A percentile compares a stretch with the other conserved stretches of the same genome.
Conservation (phyloP, 2,888 invertebrate species). For the Meiosimyza platycephala region DNA sequence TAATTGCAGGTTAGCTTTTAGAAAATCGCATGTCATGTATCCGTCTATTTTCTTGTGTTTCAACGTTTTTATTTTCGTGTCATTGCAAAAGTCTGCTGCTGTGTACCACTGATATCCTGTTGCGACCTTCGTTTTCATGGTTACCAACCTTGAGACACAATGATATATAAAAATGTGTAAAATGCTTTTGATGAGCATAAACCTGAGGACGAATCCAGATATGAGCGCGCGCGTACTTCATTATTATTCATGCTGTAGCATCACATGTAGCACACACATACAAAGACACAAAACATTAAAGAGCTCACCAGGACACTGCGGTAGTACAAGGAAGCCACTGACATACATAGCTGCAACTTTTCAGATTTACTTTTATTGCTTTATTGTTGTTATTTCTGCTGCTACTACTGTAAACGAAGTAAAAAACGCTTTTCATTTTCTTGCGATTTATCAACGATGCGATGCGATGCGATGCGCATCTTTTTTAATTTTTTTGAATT, state of each 20-base stretch:
- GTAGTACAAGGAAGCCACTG: not conserved
- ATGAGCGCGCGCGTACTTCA: constrained; percentile 4
- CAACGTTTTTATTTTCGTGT: too few species aligned
- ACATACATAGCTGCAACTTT: constrained; percentile 14
- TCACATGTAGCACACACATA: not conserved
- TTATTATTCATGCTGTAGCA: constrained; percentile 3
- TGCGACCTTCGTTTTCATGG: constrained; percentile 3
- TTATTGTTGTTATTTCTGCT: not conserved
- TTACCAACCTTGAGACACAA: not conserved
- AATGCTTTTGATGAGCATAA: too few species aligned
- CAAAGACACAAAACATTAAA: not conserved
- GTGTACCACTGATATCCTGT: too few species aligned
- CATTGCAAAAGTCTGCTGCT: too few species aligned
- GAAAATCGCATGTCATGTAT: too few species aligned
- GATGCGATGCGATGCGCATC: too few species aligned
- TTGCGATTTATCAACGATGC: not conserved
- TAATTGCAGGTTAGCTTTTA: too few species aligned
- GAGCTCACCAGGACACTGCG: not conserved
- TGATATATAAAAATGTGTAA: not conserved
- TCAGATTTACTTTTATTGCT: constrained; percentile 19
- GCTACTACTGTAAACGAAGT: not conserved
- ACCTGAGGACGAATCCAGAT: too few species aligned
- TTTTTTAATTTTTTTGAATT: too few species aligned
- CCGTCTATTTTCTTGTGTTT: too few species aligned
- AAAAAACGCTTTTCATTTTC: constrained; percentile 8